A percentile compares a stretch with the other conserved stretches of the same genome.
These are phyloP conservation scores for Psix sp. DNA, from an alignment of 1,140 invertebrate species.

Conservation along the genomic window DNA sequence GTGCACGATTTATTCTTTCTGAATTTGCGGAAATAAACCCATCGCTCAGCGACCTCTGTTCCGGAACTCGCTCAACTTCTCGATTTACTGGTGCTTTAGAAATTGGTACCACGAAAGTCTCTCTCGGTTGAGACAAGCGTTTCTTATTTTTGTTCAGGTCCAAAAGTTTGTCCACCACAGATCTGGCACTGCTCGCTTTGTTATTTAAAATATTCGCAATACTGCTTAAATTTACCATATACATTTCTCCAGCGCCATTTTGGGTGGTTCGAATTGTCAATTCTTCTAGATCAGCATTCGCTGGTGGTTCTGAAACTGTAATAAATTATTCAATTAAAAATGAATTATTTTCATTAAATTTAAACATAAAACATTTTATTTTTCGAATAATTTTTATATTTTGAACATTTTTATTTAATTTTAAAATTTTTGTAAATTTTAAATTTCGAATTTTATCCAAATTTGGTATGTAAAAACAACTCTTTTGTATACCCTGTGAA, in stretches of 20 bases:
- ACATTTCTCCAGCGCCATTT: slow-evolving; percentile 51
- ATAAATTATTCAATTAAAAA: not conserved
- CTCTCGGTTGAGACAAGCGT: slow-evolving; percentile 14
- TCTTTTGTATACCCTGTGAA: slow-evolving; percentile 59
- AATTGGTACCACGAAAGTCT: slow-evolving; percentile 35
- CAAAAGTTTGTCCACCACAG: slow-evolving; percentile 70
- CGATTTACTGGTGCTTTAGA: not conserved
- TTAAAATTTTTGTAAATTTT: too few species aligned
- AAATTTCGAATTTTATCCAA: slow-evolving; percentile 2
- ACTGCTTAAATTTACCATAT: slow-evolving; percentile 70
- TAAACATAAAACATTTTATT: too few species aligned
- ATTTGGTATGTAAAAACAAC: slow-evolving; percentile 1
- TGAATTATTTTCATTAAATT: too few species aligned
- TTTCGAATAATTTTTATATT: too few species aligned
- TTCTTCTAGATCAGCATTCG: slow-evolving; percentile 1
- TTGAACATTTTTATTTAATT: too few species aligned
- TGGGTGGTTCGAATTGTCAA: slow-evolving; percentile 17
- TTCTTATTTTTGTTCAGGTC: slow-evolving; percentile 65
- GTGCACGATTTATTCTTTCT: too few species aligned
- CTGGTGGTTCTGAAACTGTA: slow-evolving; percentile 16
- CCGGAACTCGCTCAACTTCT: not conserved
- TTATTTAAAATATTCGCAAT: slow-evolving; percentile 69
- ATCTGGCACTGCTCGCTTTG: slow-evolving; percentile 62
- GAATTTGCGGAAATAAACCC: not conserved
- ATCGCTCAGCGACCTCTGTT: slow-evolving; percentile 9